These are phyloP conservation scores for Lepus oiostolus DNA, from an alignment of 2,797 vertebrate species.

Conservation along the genomic window DNA sequence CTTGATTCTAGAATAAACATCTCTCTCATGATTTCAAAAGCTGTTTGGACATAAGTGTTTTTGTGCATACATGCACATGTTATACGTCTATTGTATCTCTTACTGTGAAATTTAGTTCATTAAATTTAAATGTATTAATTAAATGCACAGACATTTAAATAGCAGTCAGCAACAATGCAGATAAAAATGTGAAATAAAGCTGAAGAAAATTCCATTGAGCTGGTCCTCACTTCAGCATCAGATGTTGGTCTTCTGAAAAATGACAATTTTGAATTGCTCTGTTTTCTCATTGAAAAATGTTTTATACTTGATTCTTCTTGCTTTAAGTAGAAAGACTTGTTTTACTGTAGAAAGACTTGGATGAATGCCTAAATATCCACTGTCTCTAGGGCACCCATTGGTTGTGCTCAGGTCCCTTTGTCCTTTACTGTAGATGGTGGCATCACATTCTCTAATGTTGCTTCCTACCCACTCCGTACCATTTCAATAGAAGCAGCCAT, in stretches of 20 bases:
- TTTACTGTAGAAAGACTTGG: not conserved
- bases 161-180: not conserved
- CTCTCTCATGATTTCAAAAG: not conserved
- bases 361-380: not conserved
- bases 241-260: not conserved
- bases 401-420: not conserved
- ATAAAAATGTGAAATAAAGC: not conserved
- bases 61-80: accelerated
- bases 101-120: not conserved
- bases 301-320: not conserved
- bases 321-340: not conserved
- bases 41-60: not conserved
- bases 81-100: not conserved
- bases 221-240: not conserved
- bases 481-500: not conserved
- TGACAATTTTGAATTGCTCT: not conserved
- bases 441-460: not conserved
- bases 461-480: not conserved
- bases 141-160: not conserved
- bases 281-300: not conserved
- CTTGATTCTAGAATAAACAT: slow-evolving; percentile 49
- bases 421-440: not conserved
- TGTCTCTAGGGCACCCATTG: accelerated
- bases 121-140: not conserved
- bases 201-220: not conserved